phyloP scores from a whole-genome alignment of 2,113 vertebrate genomes.

The Sturnira hondurensis region DNA sequence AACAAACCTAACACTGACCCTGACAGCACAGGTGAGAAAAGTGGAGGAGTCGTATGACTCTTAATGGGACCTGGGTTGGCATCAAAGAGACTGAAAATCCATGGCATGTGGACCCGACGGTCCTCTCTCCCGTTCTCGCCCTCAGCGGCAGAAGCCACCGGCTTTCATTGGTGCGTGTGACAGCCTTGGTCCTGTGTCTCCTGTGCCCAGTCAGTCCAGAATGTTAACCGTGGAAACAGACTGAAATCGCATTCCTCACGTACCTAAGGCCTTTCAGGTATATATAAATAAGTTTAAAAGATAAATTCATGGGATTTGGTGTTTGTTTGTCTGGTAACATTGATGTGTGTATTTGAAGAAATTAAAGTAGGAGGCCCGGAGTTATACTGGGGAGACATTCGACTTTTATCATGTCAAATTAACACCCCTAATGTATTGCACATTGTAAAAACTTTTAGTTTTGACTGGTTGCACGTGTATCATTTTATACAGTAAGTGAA shows the following conservation, averaged over 20 bases:
- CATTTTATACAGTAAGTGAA: slow-evolving; percentile 56
- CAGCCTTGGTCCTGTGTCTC: background rate
- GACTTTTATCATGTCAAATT: background rate
- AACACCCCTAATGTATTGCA: background rate
- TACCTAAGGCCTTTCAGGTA: background rate
- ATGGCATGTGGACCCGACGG: background rate
- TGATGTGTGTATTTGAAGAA: slow-evolving; percentile 41
- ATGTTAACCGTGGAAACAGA: background rate
- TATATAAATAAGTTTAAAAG: background rate
- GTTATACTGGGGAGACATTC: background rate
- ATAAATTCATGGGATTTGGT: background rate
- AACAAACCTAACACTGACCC: slow-evolving; percentile 22
- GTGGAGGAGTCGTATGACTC: background rate
- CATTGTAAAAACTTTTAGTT: slow-evolving; percentile 41
- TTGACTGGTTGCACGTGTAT: slow-evolving; percentile 21
- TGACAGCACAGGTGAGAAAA: background rate
- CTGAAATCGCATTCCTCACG: background rate
- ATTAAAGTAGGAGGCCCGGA: slow-evolving; percentile 36
- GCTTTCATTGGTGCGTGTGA: background rate
- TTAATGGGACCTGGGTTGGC: background rate
- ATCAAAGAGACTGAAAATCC: background rate
- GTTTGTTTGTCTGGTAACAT: background rate
- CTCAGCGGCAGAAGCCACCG: background rate
- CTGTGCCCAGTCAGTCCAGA: background rate
- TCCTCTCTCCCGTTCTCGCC: background rate